Percentiles rank a stretch among this genome's conserved stretches.
Evolutionary conservation across 2,797 vertebrate genomes (phyloP).

Genomic region (Gastrophryne carolinensis): DNA sequence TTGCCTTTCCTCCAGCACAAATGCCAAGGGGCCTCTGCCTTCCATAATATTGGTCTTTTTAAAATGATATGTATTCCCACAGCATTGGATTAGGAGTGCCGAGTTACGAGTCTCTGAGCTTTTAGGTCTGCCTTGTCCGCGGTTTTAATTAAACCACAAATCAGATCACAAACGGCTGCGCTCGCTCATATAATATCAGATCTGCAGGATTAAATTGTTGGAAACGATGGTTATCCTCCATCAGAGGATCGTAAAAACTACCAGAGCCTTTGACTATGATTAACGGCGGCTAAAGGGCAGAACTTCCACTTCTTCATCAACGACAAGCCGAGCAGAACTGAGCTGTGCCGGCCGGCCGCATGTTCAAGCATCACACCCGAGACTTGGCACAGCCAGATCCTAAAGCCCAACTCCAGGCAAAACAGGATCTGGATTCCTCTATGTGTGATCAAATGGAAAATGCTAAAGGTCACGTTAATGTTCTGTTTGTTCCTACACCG

Average conservation of each 20-base stretch:
- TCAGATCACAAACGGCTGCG: conserved; percentile 40
- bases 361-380: too few relatives aligned
- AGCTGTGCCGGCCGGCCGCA: too few relatives aligned
- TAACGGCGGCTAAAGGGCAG: conserved; percentile 13
- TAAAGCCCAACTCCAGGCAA: too few relatives aligned
- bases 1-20: background rate
- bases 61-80: conserved; percentile 10
- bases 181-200: conserved; percentile 42
- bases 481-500: too few relatives aligned
- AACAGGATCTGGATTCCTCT: too few relatives aligned
- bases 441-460: too few relatives aligned
- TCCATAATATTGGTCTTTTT: conserved; percentile 14
- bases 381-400: too few relatives aligned
- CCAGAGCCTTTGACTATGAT: conserved; percentile 17
- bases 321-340: background rate
- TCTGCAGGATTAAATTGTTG: conserved; percentile 37
- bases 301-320: background rate
- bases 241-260: conserved; percentile 38
- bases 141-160: conserved; percentile 49
- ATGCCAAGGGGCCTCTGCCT: background rate
- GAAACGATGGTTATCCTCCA: conserved; percentile 36
- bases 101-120: conserved; percentile 23
- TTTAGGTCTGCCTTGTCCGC: conserved; percentile 26
- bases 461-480: too few relatives aligned
- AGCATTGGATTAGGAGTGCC: background rate